Percentiles rank a stretch among this genome's conserved stretches.
Conservation (phyloP, 2,888 invertebrate genomes). For the Byasa hedistus region DNA sequence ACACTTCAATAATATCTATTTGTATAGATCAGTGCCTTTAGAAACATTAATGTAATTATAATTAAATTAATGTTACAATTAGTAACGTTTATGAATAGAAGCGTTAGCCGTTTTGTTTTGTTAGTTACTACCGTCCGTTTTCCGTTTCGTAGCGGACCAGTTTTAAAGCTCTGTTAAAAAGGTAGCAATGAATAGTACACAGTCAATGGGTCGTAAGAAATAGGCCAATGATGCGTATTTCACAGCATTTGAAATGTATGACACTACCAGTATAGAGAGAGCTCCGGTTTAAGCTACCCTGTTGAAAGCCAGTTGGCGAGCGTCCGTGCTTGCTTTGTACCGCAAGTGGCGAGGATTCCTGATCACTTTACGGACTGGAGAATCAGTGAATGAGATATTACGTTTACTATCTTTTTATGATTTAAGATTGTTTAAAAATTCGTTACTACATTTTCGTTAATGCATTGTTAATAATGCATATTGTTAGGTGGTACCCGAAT, state of each 20-base stretch:
- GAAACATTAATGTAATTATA: too few species aligned
- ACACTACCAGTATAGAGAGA: slow-evolving; percentile 51
- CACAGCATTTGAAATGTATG: slow-evolving; percentile 61
- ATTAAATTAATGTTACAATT: neutral
- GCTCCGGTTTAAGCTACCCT: slow-evolving; percentile 37
- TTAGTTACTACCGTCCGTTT: slow-evolving; percentile 37
- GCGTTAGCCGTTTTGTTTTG: slow-evolving; percentile 41
- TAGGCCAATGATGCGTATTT: slow-evolving; percentile 63
- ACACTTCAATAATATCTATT: too few species aligned
- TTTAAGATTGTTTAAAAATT: neutral
- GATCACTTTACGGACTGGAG: slow-evolving; percentile 24
- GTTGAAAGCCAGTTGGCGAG: slow-evolving; percentile 28
- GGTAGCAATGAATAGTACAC: slow-evolving; percentile 69
- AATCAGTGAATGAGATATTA: slow-evolving; percentile 26
- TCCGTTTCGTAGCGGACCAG: slow-evolving; percentile 63
- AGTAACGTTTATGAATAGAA: neutral
- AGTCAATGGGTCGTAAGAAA: slow-evolving; percentile 78
- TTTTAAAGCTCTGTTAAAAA: slow-evolving; percentile 72
- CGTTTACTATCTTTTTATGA: slow-evolving; percentile 2
- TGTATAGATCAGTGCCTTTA: too few species aligned
- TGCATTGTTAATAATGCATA: slow-evolving; percentile 19
- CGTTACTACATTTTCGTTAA: neutral
- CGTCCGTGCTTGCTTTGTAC: slow-evolving; percentile 27
- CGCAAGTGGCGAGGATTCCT: slow-evolving; percentile 30
- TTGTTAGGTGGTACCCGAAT: neutral